These are phyloP conservation scores for Salvelinus fontinalis DNA, from an alignment of 2,113 vertebrate genomes.

Conservation along the genomic window DNA sequence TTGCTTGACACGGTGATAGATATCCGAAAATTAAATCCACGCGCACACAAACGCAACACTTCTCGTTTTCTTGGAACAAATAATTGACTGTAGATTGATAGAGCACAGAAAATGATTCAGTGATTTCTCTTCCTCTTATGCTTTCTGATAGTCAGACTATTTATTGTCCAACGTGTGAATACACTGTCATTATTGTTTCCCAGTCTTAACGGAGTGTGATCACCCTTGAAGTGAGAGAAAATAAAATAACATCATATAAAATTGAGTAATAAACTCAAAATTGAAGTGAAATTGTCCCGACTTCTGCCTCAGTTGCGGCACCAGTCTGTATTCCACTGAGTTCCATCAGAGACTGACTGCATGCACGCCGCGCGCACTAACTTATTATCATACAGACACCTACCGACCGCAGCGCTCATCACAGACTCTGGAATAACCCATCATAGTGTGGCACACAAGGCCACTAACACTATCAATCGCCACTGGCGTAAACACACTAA, in stretches of 20 bases:
- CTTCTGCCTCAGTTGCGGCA: background rate
- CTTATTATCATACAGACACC: slow-evolving; percentile 7
- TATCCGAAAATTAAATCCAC: background rate
- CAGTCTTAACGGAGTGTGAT: background rate
- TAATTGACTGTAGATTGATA: background rate
- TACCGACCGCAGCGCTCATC: background rate
- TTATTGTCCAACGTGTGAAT: no score
- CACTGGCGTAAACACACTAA: no score
- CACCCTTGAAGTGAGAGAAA: background rate
- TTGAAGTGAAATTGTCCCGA: slow-evolving; percentile 4
- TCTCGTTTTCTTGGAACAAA: background rate
- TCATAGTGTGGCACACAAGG: background rate
- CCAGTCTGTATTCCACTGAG: background rate
- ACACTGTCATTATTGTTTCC: background rate
- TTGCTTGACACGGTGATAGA: background rate
- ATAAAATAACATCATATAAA: background rate
- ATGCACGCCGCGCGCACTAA: slow-evolving; percentile 7
- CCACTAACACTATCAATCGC: no score
- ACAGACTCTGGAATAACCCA: background rate
- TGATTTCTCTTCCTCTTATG: background rate
- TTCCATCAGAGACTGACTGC: slow-evolving; percentile 3
- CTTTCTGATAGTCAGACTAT: background rate
- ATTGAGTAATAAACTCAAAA: background rate
- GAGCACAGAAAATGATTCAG: background rate
- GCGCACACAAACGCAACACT: background rate